Base-by-base conservation (phyloP, 2,113 vertebrate species). In the Phyllopteryx taeniolatus region DNA sequence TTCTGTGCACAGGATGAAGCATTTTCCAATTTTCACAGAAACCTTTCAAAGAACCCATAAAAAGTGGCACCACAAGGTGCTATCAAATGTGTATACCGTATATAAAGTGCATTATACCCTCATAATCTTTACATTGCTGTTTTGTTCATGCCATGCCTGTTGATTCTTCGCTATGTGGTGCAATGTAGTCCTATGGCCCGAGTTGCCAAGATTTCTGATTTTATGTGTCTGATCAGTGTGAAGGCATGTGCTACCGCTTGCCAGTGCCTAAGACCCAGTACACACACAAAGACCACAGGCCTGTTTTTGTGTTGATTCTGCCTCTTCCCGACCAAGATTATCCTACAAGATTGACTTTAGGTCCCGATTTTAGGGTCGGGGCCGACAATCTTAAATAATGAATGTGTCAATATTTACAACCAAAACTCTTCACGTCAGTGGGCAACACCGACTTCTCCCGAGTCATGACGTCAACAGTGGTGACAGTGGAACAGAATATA, bases 21-120 rank as follows among this genome's bases (percentile, higher is more conserved):
- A n/a, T 56, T 56, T 22, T 56, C 20, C 9, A 22, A 20, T 10
- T 22, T 13, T 59, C 74, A 57, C 72, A 68, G 61, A 63, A 42
- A 68, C 61, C 71, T 33, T 71, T 74, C 57, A 70, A 74, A 71
- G 74, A 49, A 12, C 8, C 51, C 68, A 79, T 72, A 72, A 76
- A 69, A 83, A 74, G 60, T 68, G 42, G 17, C 11, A 43, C 54
- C 47, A 27, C 47, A 68, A 56, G 71, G 61, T 63, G 68, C 60
- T 56, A 43, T 76, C 75, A 33, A 10, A 43, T 27, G 62, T 63
- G 70, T 81, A 39, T 39, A 39, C 4, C 35, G 35, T 39, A 39
- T 39, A 39, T 6, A 11, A 56, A 27, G 11, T 59, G 56, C 27
- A 59, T 22, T 56, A 22, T 59, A 31, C 22, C 2, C 12, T 59